Evolutionary conservation across 2,888 invertebrate genomes (phyloP), one percentile per base, ranked within the genome.

Genomic region (Pardosa pseudoannulata): DNA sequence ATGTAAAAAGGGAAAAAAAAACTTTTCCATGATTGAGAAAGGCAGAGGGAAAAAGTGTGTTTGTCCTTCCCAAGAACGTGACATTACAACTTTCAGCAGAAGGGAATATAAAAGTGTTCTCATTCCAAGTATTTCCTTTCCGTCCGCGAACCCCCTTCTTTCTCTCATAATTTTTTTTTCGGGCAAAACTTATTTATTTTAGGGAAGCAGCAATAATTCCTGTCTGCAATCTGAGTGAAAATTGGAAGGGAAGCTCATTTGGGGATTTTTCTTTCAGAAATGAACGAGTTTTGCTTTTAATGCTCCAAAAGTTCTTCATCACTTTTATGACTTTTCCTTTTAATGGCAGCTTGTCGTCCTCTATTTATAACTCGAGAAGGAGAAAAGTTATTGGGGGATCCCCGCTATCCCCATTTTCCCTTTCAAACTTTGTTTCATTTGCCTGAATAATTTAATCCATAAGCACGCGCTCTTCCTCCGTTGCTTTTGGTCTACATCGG

Each of bases 1-100:
- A 39, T n/a, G 65, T 39, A 67, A 16, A 67, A 68, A 46, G 39
- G n/a, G 28, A 70, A 32, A 29, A 50, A 41, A 29, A 67, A 75
- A 75, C 41, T 27, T 80, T 73, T 72, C 67, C 39, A 50, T 85
- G 83, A 85, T 85, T 85, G 83, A 85, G 79, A 83, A 85, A 78
- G 50, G 36, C 32, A 56, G 36, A 62, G 62, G 65, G 32, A n/a
- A n/a, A n/a, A n/a, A n/a, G 64, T 1, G 11, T 56, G 56, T 29
- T 23, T 62, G 41, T 62, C 64, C 56, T 32, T 32, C 27, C 36
- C 27, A 29, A 36, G 56, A 68, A 74, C 74, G 74, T 75, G 81
- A 81, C 81, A 73, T 74, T 75, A 81, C 32, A 74, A 70, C 74
- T 28, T n/a, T 62, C 68, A 62, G 64, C 36, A 50, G 32, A 6